A percentile compares a stretch with the other conserved stretches of the same genome.
Conservation (phyloP, 2,888 invertebrate genomes). For the Nematopogon swammerdamellus region DNA sequence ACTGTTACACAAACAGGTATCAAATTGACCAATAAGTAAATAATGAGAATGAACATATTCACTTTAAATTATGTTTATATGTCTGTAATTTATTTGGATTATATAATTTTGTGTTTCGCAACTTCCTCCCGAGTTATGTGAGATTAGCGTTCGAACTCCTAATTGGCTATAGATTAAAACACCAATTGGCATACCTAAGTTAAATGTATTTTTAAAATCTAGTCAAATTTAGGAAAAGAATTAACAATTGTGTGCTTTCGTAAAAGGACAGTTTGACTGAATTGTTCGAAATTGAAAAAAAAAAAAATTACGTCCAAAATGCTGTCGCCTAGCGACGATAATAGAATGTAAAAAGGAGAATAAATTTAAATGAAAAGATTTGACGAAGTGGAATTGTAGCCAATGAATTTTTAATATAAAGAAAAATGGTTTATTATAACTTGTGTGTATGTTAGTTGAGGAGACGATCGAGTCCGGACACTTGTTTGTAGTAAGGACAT, state of each 20-base stretch:
- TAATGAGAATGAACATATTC: not conserved
- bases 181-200: constrained; percentile 37
- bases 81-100: constrained; percentile 6
- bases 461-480: not conserved
- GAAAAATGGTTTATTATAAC: not conserved
- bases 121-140: constrained; percentile 11
- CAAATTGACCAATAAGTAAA: too few species aligned
- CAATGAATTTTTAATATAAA: constrained; percentile 10
- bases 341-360: constrained; percentile 18
- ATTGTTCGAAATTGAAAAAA: constrained; percentile 29
- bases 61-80: not conserved
- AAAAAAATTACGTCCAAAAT: constrained; percentile 35
- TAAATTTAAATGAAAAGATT: constrained; percentile 20
- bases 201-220: constrained; percentile 43
- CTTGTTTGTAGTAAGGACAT: not conserved
- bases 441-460: not conserved
- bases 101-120: constrained; percentile 17
- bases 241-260: constrained; percentile 31
- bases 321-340: constrained; percentile 41
- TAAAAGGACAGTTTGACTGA: constrained; percentile 37
- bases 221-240: constrained; percentile 46
- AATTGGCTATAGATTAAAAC: constrained; percentile 29
- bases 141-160: constrained; percentile 9
- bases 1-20: too few species aligned
- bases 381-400: constrained; percentile 50